These are phyloP conservation scores for Crossaster papposus DNA, from an alignment of 53 echinoderm and acorn worm species.

Conservation along the genomic window DNA sequence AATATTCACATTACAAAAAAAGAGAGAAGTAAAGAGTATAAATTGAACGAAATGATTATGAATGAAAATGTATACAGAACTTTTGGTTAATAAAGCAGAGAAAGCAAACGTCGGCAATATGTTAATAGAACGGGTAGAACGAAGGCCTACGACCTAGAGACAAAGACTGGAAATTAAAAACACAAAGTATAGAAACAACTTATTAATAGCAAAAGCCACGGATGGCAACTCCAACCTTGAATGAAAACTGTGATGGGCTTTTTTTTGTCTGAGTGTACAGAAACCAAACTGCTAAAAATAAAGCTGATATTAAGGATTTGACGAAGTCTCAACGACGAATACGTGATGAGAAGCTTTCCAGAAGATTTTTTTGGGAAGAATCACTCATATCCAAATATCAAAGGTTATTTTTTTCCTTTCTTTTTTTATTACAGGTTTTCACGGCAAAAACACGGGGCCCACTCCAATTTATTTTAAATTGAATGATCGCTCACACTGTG, in stretches of 20 bases:
- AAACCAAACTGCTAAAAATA: neutral
- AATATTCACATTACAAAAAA: neutral
- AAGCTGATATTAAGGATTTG: neutral
- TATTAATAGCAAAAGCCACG: neutral
- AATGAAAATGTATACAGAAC: constrained; percentile 2
- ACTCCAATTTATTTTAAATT: too few relatives aligned
- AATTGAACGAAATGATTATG: neutral
- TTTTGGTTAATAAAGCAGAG: constrained; percentile 6
- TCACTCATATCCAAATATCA: too few relatives aligned
- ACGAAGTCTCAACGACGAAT: neutral
- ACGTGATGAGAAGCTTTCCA: too few relatives aligned
- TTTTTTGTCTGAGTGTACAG: neutral
- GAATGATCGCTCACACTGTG: too few relatives aligned
- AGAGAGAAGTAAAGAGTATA: too few relatives aligned
- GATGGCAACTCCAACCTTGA: constrained; percentile 3
- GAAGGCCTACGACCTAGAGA: constrained; percentile 19
- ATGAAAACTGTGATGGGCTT: neutral
- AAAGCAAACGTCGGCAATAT: constrained; percentile 1
- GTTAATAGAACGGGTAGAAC: constrained; percentile 15
- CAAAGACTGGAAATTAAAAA: constrained; percentile 3
- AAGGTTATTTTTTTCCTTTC: too few relatives aligned
- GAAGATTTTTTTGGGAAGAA: too few relatives aligned
- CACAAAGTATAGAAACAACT: neutral
- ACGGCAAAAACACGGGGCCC: too few relatives aligned
- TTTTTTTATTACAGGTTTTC: too few relatives aligned